Base-by-base conservation (phyloP, 2,113 vertebrate genomes). In the Anguilla japonica region DNA sequence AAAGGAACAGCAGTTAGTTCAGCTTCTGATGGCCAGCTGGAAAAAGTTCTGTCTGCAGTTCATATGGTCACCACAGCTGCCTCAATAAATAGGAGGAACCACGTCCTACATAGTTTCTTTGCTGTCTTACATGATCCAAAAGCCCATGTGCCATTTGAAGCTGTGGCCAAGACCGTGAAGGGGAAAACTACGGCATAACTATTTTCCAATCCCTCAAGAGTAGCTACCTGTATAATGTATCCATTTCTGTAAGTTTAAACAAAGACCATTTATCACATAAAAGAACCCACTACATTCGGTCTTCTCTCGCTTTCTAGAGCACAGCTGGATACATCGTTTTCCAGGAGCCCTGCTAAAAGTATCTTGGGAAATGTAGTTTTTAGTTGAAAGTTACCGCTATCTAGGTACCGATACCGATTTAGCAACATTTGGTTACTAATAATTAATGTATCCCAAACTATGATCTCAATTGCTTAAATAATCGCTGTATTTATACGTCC, bases 101-200 rank as follows among this genome's bases (percentile, higher is more conserved):
- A 92, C 93, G 91, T 95, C 91, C 91, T 93, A 95, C 93, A 95
- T 94, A 96, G 92, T 92, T 94, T 93, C 92, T 90, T 91, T 91
- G 93, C 94, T 94, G 94, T 95, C 95, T 93, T 89, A 95, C 94
- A 95, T 93, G 92, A 94, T 94, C 94, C 93, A 93, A 94, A 95
- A 34, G 34, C 94, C 94, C 92, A 93, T 95, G 93, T 93, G 93
- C 89, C 91, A 92, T 91, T 83, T 89, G 90, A 93, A 92, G 93
- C 86, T 6, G 88, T 86, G 40, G 91, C 90, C 92, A 91, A 91
- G 88, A 86, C 82, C 83, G 86, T 7, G 86, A 90, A 92, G 93
- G 90, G 88, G 71, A 81, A 88, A 90, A 89, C 18, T 22, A 34
- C 26, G 26, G 71, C 71, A 75, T n/a, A 29, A 14, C 67, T 40